Percentiles rank a stretch among this genome's conserved stretches.
These are phyloP conservation scores for Xestia rhomboidea DNA, from an alignment of 2,888 invertebrate species.

Conservation along the genomic window DNA sequence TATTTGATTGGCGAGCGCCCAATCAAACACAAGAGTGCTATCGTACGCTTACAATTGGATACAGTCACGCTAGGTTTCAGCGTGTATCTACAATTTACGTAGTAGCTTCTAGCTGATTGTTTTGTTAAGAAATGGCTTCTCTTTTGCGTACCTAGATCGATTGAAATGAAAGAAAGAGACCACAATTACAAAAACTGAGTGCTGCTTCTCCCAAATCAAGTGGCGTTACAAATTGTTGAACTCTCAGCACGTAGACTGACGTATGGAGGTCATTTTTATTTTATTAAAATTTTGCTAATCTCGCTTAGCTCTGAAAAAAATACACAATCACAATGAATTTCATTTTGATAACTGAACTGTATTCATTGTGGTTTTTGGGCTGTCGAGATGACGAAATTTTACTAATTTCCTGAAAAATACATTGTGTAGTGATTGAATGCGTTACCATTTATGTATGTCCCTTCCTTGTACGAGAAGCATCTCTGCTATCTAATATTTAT, in stretches of 20 bases:
- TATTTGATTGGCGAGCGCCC: conserved; percentile 43
- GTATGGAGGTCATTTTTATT: too few relatives aligned
- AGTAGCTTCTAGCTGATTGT: background rate
- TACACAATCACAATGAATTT: too few relatives aligned
- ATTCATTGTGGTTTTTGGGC: too few relatives aligned
- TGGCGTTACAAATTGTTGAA: background rate
- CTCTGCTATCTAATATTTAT: background rate
- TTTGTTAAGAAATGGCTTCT: background rate
- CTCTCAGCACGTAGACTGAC: too few relatives aligned
- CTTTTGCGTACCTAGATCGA: background rate
- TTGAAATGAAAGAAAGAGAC: background rate
- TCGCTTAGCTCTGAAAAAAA: background rate
- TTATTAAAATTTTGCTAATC: background rate
- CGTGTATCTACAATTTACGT: conserved; percentile 7
- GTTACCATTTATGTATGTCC: too few relatives aligned
- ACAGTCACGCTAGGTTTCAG: conserved; percentile 46
- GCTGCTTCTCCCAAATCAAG: background rate
- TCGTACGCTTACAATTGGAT: conserved; percentile 53
- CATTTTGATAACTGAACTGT: too few relatives aligned
- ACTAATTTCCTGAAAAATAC: too few relatives aligned
- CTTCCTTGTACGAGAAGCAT: background rate
- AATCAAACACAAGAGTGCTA: conserved; percentile 56
- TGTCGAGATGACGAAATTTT: too few relatives aligned
- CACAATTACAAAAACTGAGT: background rate
- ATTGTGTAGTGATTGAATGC: too few relatives aligned